Percentiles rank a stretch among this genome's conserved stretches.
These are phyloP conservation scores for Pinctada fucata DNA, from an alignment of 2,888 invertebrate species.

Conservation along the genomic window DNA sequence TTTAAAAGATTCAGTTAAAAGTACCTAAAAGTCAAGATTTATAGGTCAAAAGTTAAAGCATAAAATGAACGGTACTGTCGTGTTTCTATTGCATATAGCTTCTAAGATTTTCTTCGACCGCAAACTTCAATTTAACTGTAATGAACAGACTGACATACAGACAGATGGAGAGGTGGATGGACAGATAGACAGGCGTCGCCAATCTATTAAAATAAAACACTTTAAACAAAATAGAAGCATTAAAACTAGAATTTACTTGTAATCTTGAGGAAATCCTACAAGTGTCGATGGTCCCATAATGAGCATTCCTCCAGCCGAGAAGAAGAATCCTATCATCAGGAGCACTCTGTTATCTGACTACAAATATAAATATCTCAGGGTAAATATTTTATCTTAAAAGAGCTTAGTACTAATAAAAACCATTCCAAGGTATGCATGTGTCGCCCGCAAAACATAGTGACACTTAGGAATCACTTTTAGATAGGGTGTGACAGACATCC, in stretches of 20 bases:
- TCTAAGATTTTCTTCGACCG: too few relatives aligned
- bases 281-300: slow-evolving; percentile 86
- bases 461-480: neutral
- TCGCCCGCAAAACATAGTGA: too few relatives aligned
- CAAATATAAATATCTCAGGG: slow-evolving; percentile 15
- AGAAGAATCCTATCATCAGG: slow-evolving; percentile 65
- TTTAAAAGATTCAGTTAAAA: too few relatives aligned
- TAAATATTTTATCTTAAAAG: too few relatives aligned
- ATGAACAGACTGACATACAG: neutral
- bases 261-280: slow-evolving; percentile 51
- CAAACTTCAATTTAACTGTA: too few relatives aligned
- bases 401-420: too few relatives aligned
- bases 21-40: too few relatives aligned
- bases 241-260: slow-evolving; percentile 50
- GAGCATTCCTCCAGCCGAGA: slow-evolving; percentile 82
- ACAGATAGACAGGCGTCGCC: neutral
- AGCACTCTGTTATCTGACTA: slow-evolving; percentile 63
- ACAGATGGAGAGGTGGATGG: neutral
- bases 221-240: neutral
- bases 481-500: neutral
- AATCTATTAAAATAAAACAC: too few relatives aligned
- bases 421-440: too few relatives aligned
- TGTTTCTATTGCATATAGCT: too few relatives aligned
- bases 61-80: too few relatives aligned
- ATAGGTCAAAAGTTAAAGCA: too few relatives aligned